phyloP scores from a whole-genome alignment of 2,113 vertebrate genomes.

The Felis catus region F.catus_Fca126_mat1.0 CM031411.1:86230001-86230500 shows the following conservation, averaged over 20 bases:
- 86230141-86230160: background rate
- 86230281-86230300: background rate
- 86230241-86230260: background rate
- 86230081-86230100: background rate
- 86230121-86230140: background rate
- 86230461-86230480: background rate
- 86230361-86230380: background rate
- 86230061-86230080: background rate
- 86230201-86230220: background rate
- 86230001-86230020: background rate
- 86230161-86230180: background rate
- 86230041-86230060: background rate
- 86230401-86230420: background rate
- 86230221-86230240: background rate
- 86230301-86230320: background rate
- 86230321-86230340: background rate
- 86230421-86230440: background rate
- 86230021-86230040: background rate
- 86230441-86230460: background rate
- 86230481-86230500: background rate
- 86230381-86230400: background rate
- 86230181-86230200: background rate
- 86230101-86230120: background rate
- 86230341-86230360: background rate
- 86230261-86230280: background rate